Base-by-base conservation (phyloP, 2,888 invertebrate genomes). In the Drosophila kambysellisi region DNA sequence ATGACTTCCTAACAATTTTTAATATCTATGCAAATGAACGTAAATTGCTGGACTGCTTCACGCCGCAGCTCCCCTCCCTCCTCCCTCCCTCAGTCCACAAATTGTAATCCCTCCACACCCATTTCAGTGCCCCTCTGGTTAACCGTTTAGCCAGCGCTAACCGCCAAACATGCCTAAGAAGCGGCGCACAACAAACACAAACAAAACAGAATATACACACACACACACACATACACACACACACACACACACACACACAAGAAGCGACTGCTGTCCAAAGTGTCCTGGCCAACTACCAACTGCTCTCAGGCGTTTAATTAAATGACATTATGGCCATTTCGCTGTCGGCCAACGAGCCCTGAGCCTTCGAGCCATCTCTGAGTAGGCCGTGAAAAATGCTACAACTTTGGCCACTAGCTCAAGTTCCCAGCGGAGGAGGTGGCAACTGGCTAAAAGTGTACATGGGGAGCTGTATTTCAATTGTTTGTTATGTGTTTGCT, bases 1-100 rank as follows among this genome's bases (percentile, higher is more conserved):
- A 91, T 90, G 85, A 89, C 85, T 90, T 89, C 85, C 90, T 91
- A 90, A 90, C 90, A 91, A 91, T 90, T 91, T 90, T 90, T 90
- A 90, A 91, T 90, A 90, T 91, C 91, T 91, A 90, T 91, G 90
- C 90, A 90, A 90, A 90, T 90, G 88, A 90, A 83, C 83, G 85
- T 87, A 90, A 90, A 91, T 91, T 88, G 88, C 80, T 81, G 74
- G 87, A 74, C 87, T 74, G 75, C 57, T 82, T 82, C 67, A 68
- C 80, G 67, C 72, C 71, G 3, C 51, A 51, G 25, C 46, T 25
- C 37, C 46, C 39, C 11, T 25, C 20, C 20, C 20, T 25, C 20
- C 20, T 25, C 20, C 33, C 54, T 15, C 25, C 4, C 46, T 25
- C 64, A 17, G 48, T 59, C 74, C 9, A 17, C 61, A 63, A 81